These are phyloP conservation scores for Hyaena hyaena DNA, from an alignment of 2,113 vertebrate genomes.

Conservation along the genomic window DNA sequence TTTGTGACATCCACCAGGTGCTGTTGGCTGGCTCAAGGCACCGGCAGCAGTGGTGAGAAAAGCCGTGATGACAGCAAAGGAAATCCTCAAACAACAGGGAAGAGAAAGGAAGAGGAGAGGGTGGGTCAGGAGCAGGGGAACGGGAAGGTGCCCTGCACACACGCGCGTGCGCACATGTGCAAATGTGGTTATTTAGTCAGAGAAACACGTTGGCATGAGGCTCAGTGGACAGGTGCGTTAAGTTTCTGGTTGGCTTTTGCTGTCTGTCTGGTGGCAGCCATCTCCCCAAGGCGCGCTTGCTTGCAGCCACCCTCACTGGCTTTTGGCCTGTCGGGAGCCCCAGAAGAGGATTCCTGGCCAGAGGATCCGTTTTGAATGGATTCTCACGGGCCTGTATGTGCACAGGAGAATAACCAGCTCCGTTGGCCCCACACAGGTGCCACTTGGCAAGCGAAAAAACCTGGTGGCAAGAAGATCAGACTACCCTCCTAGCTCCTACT, in stretches of 20 bases:
- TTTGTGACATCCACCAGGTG: not conserved
- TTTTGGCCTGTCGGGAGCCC: not conserved
- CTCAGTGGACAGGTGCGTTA: too few relatives aligned
- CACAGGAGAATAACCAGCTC: not conserved
- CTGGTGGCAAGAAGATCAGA: not conserved
- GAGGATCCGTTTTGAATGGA: not conserved
- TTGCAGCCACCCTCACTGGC: not conserved
- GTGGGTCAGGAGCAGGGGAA: not conserved
- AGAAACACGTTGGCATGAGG: not conserved
- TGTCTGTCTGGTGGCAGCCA: not conserved
- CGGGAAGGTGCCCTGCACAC: not conserved
- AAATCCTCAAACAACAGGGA: not conserved
- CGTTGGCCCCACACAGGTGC: not conserved
- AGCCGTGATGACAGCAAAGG: slow-evolving; percentile 4
- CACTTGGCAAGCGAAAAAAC: not conserved
- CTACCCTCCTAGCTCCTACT: not conserved
- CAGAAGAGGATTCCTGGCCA: not conserved
- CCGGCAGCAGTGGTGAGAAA: not conserved
- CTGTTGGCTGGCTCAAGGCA: not conserved
- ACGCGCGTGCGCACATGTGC: fast-evolving
- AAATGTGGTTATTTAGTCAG: not conserved
- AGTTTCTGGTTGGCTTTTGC: not conserved
- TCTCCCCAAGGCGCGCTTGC: not conserved
- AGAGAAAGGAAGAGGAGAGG: not conserved
- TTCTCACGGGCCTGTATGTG: not conserved